Evolutionary conservation across 1,140 invertebrate species (phyloP), one percentile per base, ranked within the genome.

Genomic region (Drosophila sturtevanti): DNA sequence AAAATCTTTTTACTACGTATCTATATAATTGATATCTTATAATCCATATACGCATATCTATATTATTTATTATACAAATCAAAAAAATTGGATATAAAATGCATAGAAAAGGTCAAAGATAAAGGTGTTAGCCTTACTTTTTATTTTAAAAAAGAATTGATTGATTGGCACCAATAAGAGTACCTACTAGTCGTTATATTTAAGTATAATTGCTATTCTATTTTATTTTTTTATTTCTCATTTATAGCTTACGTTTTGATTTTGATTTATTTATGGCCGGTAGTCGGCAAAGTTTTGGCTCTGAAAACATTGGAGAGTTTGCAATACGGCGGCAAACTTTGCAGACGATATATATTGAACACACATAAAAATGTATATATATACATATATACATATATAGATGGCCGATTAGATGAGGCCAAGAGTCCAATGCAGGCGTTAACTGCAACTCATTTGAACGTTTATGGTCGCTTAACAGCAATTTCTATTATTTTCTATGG

Each of bases 401-500:
- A 18, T 18, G 52, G 31, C 24, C 38, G 56, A 74, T 74, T 74
- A 74, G 72, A 67, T 67, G 16, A 11, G 55, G 16, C 34, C 55
- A 37, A 58, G 9, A 31, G 55, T 58, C 55, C 31, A 35, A 48
- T 61, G 22, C 41, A 48, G 58, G 65, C 2, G 69, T 44, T 34
- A 74, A 78, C 63, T 86, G 81, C 82, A 87, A 76, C 75, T 70
- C 79, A 66, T 77, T 70, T 65, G 72, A 58, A 54, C 82, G 69
- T 77, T 87, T 87, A 87, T 87, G 67, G 79, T 63, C 79, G 84
- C 77, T 87, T 82, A 84, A 74, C 67, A 70, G 76, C 84, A 89
- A 87, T 89, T 87, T 89, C 86, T 84, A 87, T 89, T 82, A 89
- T 89, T 89, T 79, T 82, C 63, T 73, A 81, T 67, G 62, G 74